phyloP scores from a whole-genome alignment of 2,888 invertebrate genomes.

The Harpalus rubripes region DNA sequence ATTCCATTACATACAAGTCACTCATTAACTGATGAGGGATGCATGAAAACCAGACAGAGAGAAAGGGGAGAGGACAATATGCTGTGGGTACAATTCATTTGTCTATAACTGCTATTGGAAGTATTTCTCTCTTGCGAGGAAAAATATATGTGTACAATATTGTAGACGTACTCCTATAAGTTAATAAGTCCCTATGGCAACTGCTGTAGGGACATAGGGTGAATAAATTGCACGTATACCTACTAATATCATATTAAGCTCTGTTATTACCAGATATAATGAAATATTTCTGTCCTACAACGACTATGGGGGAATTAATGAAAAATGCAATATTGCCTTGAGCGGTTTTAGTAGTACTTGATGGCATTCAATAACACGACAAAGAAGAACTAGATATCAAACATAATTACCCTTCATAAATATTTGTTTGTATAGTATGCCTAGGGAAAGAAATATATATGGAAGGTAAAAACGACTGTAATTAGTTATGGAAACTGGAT shows the following conservation, averaged over 20 bases:
- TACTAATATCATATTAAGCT: not conserved
- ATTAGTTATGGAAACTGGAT: too few species aligned
- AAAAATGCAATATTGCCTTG: conserved; percentile 7
- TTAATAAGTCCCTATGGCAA: not conserved
- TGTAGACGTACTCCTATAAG: not conserved
- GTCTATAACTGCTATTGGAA: too few species aligned
- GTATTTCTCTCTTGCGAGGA: too few species aligned
- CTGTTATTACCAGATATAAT: not conserved
- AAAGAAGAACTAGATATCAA: not conserved
- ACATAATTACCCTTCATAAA: not conserved
- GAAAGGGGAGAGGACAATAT: too few species aligned
- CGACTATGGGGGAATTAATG: not conserved
- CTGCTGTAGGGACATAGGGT: not conserved
- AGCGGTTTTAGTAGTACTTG: not conserved
- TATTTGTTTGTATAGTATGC: too few species aligned
- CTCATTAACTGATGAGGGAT: conserved; percentile 14
- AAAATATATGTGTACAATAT: too few species aligned
- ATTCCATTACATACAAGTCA: conserved; percentile 44
- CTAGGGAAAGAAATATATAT: too few species aligned
- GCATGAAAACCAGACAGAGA: too few species aligned
- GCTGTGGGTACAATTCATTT: too few species aligned
- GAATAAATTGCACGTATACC: conserved; percentile 11
- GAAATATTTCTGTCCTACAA: not conserved
- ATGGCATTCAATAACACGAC: not conserved
- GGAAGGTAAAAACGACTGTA: too few species aligned